Base-by-base conservation (phyloP, 2,888 invertebrate species). In the Rhogogaster chlorosoma region DNA sequence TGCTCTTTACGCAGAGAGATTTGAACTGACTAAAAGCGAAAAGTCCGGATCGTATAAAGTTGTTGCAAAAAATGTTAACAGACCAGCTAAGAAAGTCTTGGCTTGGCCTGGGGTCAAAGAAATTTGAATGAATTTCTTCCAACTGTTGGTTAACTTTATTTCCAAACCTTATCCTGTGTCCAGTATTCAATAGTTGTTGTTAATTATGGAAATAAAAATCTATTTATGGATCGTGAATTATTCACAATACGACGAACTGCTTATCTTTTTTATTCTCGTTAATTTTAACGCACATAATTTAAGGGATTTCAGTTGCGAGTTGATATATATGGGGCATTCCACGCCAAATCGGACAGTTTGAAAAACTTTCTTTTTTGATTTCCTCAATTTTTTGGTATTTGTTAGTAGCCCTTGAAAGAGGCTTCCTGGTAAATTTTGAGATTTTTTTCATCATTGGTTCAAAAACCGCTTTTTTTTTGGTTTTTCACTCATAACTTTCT, bases 71-170 rank as follows among this genome's bases (percentile, higher is more conserved):
- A 45, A 64, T 22, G 38, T 70, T 22, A 45, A 42, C 12, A 49
- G 45, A 83, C 83, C 64, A 0, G 70, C 83, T 1, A 12, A 64
- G 36, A 83, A 83, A 45, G 67, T 83, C 3, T n/a, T 83, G 5
- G 5, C 53, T 0, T 83, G 83, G 83, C 67, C 83, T 36, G 83
- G 67, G 2, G 45, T 45, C 49, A 45, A 83, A 83, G 67, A 67
- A 2, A 18, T 80, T 64, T 80, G 26, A 80, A 53, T 29, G 22
- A 77, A 4, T 77, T 77, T 71, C 38, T 29, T 67, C 12, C 2
- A 70, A 36, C 18, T 36, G 15, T 70, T 12, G 61, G 61, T 10
- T 61, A 61, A 53, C 12, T 22, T 12, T 61, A 61, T 26, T 53
- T 53, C 7, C n/a, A 53, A 18, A 53, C 53, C n/a, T 53, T 53